Percentiles rank a stretch among this genome's conserved stretches.
These are phyloP conservation scores for Troglohyphantes excavatus DNA, from an alignment of 2,888 invertebrate genomes.

Conservation along the genomic window DNA sequence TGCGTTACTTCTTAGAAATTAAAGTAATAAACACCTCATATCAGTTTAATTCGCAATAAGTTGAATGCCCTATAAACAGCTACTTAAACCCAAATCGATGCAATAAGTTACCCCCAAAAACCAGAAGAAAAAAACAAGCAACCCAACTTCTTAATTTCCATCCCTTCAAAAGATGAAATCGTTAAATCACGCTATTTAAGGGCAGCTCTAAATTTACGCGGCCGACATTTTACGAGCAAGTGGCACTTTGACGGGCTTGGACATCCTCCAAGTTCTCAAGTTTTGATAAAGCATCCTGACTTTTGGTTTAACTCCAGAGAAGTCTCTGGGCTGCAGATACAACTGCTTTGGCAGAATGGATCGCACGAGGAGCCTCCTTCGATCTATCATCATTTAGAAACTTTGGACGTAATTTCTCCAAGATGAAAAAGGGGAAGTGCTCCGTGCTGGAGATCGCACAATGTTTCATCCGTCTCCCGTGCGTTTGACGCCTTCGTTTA, in stretches of 20 bases:
- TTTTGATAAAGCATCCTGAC: conserved; percentile 74
- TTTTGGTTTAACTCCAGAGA: conserved; percentile 75
- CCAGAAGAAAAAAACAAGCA: background rate
- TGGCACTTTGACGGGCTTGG: conserved; percentile 72
- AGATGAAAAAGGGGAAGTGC: conserved; percentile 36
- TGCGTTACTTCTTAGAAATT: too few relatives aligned
- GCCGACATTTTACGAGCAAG: conserved; percentile 67
- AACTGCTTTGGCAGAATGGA: conserved; percentile 66
- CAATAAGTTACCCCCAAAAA: background rate
- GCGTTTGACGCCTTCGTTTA: background rate
- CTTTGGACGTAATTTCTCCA: conserved; percentile 70
- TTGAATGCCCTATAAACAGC: too few relatives aligned
- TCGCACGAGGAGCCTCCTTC: conserved; percentile 56
- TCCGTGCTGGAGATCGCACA: conserved; percentile 42
- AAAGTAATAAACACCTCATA: too few relatives aligned
- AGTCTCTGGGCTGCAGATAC: conserved; percentile 45
- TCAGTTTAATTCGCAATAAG: too few relatives aligned
- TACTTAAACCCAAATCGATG: too few relatives aligned
- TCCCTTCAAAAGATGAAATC: conserved; percentile 68
- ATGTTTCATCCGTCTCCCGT: conserved; percentile 48
- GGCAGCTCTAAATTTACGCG: conserved; percentile 65
- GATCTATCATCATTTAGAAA: conserved; percentile 76
- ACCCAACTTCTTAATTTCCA: conserved; percentile 65
- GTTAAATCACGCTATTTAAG: conserved; percentile 74
- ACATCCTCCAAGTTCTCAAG: conserved; percentile 73